Conservation (phyloP, 53 echinoderm and acorn worm species). For the Echinometra lucunter region DNA sequence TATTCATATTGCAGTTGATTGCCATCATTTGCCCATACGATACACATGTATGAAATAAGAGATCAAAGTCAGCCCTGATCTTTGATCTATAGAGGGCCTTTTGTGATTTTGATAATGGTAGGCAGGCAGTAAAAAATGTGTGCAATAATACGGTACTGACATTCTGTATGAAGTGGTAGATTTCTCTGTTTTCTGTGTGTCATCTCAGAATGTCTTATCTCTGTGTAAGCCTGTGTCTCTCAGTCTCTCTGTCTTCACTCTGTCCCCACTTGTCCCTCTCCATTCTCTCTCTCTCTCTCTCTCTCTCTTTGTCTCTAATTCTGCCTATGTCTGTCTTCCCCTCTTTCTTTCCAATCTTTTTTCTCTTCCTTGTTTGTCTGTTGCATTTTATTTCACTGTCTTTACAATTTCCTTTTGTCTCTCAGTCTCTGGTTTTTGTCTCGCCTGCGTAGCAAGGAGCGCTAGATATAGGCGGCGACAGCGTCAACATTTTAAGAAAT, state of each 20-base stretch:
- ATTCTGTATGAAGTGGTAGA: neutral
- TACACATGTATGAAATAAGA: too few relatives aligned
- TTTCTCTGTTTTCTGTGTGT: neutral
- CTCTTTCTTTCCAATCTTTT: too few relatives aligned
- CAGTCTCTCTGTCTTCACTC: neutral
- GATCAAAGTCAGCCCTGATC: neutral
- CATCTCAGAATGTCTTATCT: too few relatives aligned
- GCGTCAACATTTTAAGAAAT: too few relatives aligned
- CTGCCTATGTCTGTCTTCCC: neutral
- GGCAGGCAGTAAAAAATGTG: neutral
- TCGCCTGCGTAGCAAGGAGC: too few relatives aligned
- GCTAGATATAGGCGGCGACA: too few relatives aligned
- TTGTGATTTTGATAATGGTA: neutral
- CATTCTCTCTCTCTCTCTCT: too few relatives aligned
- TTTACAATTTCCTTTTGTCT: too few relatives aligned
- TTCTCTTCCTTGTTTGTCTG: too few relatives aligned
- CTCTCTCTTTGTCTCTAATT: neutral
- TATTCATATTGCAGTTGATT: neutral
- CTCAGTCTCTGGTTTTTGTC: too few relatives aligned
- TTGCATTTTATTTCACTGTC: too few relatives aligned
- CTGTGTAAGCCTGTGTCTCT: neutral
- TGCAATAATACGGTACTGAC: neutral
- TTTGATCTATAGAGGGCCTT: neutral
- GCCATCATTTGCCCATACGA: neutral
- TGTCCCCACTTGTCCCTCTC: neutral